These are phyloP conservation scores for Epicauta chinensis DNA, from an alignment of 1,140 invertebrate genomes.

Conservation along the genomic window DNA sequence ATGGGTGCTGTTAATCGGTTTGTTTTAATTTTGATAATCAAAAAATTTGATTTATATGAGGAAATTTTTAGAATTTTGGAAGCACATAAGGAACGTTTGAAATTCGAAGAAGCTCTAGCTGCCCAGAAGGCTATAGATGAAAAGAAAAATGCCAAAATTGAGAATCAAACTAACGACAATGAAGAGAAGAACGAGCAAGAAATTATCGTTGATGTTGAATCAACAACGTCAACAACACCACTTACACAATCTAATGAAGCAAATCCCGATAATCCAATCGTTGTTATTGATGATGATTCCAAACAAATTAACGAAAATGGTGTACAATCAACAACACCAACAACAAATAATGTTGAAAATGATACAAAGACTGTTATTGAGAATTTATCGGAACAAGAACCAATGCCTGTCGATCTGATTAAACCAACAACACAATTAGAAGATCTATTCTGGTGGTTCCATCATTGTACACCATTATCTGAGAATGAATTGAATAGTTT, in stretches of 20 bases:
- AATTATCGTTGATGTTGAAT: constrained; percentile 30
- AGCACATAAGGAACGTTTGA: constrained; percentile 28
- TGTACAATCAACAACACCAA: not conserved
- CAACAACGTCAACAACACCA: not conserved
- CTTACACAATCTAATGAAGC: constrained; percentile 13
- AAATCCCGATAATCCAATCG: constrained; percentile 15
- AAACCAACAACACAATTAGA: constrained; percentile 25
- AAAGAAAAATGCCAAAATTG: constrained; percentile 4
- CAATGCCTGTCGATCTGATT: constrained; percentile 20
- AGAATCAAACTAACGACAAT: constrained; percentile 10
- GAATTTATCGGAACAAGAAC: constrained; percentile 11
- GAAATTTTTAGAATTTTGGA: constrained; percentile 29
- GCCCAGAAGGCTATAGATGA: constrained; percentile 12
- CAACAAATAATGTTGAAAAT: not conserved
- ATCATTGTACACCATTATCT: constrained; percentile 48
- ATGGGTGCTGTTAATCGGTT: constrained; percentile 73
- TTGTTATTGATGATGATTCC: constrained; percentile 31
- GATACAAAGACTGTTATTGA: not conserved
- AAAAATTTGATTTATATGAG: too few species aligned
- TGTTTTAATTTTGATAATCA: constrained; percentile 1
- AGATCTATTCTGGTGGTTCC: constrained; percentile 51
- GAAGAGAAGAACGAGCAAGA: constrained; percentile 25
- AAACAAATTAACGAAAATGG: not conserved
- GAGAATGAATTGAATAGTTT: constrained; percentile 55
- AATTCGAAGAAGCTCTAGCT: constrained; percentile 20